These are phyloP conservation scores for Clivina fossor DNA, from an alignment of 2,888 invertebrate species.

Conservation along the genomic window DNA sequence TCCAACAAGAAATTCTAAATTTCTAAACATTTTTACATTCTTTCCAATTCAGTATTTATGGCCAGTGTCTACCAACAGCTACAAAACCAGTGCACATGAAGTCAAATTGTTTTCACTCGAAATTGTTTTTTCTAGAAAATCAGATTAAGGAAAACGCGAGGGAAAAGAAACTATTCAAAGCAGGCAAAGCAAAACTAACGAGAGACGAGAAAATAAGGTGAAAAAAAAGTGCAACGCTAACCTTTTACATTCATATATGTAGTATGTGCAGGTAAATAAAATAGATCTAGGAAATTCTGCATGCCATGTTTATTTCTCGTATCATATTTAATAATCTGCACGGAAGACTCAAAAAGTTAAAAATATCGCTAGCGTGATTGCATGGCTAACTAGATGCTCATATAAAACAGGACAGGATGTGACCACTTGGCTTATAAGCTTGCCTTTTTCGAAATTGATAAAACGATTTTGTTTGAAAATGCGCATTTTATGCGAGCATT, in stretches of 20 bases:
- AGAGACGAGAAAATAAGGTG: conserved; percentile 1
- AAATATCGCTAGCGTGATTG: conserved; percentile 11
- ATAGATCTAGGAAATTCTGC: conserved; percentile 18
- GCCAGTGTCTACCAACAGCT: too few relatives aligned
- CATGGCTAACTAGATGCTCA: conserved; percentile 13
- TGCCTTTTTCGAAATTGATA: too few relatives aligned
- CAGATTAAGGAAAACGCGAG: conserved; percentile 19
- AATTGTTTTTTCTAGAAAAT: conserved; percentile 23
- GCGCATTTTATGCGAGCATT: conserved; percentile 3
- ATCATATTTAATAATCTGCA: conserved; percentile 28
- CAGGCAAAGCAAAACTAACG: conserved; percentile 4
- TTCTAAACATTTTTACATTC: too few relatives aligned
- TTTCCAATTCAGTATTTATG: too few relatives aligned
- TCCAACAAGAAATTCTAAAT: too few relatives aligned
- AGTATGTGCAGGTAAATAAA: conserved; percentile 21
- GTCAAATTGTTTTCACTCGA: conserved; percentile 17
- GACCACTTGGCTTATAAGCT: too few relatives aligned
- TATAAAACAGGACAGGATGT: conserved; percentile 16
- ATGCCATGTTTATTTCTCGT: conserved; percentile 24
- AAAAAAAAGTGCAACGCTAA: too few relatives aligned
- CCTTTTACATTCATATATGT: too few relatives aligned
- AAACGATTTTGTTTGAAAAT: conserved; percentile 12
- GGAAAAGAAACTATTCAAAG: conserved; percentile 1
- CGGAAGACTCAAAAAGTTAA: conserved; percentile 12
- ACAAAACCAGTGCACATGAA: conserved; percentile 1